These are phyloP conservation scores for Bruchidius siliquastri DNA, from an alignment of 2,888 invertebrate species.

Conservation along the genomic window DNA sequence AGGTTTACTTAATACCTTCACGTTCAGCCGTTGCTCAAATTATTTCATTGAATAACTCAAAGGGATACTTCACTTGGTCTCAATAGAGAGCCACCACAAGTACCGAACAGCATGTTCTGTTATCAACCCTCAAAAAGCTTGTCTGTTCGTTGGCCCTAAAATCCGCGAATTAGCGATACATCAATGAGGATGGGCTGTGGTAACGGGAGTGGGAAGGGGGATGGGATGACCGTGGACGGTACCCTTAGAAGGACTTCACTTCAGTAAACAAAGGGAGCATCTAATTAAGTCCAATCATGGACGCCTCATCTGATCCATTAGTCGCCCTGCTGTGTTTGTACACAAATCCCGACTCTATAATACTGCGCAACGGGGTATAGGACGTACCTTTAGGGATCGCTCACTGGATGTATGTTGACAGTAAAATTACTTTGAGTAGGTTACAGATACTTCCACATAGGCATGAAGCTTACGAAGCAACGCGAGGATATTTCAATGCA, in stretches of 20 bases:
- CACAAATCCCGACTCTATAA: constrained; percentile 45
- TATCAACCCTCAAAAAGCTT: not conserved
- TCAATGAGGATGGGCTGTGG: not conserved
- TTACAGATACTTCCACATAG: no score
- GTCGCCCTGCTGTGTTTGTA: constrained; percentile 48
- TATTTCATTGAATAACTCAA: no score
- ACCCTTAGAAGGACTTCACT: constrained; percentile 24
- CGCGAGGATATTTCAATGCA: no score
- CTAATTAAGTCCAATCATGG: constrained; percentile 60
- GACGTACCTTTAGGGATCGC: no score
- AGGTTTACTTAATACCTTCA: no score
- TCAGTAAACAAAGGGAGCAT: constrained; percentile 47
- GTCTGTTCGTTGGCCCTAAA: not conserved
- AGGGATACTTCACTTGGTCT: no score
- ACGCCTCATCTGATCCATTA: constrained; percentile 53
- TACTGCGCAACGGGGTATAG: not conserved
- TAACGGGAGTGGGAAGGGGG: not conserved
- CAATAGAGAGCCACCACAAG: no score
- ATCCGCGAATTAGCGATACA: not conserved
- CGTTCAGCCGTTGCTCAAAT: no score
- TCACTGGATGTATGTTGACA: no score
- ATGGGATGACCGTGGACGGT: constrained; percentile 5
- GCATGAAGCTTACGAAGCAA: no score
- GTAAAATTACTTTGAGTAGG: no score
- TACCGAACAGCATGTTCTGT: no score